These are phyloP conservation scores for Tryphoninae sp. DNA, from an alignment of 2,888 invertebrate species.

Conservation along the genomic window DNA sequence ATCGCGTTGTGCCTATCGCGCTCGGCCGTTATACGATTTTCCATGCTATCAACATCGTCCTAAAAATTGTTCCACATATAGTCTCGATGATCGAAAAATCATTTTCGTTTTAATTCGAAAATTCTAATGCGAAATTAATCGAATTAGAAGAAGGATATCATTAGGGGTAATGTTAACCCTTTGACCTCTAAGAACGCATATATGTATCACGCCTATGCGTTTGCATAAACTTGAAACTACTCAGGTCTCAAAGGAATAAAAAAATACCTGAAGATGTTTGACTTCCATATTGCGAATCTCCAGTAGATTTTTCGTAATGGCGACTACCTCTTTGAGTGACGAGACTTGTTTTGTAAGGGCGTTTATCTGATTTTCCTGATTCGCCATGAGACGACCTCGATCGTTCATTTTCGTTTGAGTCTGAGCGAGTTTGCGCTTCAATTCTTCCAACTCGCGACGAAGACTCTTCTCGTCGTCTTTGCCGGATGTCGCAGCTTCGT, in stretches of 20 bases:
- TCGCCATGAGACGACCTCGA: slow-evolving; percentile 77
- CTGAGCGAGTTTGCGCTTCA: slow-evolving; percentile 72
- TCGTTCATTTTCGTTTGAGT: slow-evolving; percentile 74
- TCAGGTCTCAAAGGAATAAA: neutral
- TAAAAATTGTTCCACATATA: slow-evolving; percentile 70
- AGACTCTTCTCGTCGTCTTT: slow-evolving; percentile 67
- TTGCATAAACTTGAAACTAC: too few relatives aligned
- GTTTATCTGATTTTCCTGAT: slow-evolving; percentile 90
- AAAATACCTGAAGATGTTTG: slow-evolving; percentile 86
- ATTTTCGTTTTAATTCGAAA: slow-evolving; percentile 16
- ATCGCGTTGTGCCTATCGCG: slow-evolving; percentile 87
- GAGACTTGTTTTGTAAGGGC: slow-evolving; percentile 88
- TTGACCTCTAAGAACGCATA: too few relatives aligned
- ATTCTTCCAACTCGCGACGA: slow-evolving; percentile 72
- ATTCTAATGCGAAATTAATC: neutral
- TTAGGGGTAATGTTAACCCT: neutral
- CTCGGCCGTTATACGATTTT: slow-evolving; percentile 87
- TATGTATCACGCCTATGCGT: too few relatives aligned
- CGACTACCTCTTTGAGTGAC: slow-evolving; percentile 91
- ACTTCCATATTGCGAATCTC: slow-evolving; percentile 91
- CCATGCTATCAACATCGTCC: slow-evolving; percentile 87
- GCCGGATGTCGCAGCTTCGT: slow-evolving; percentile 64
- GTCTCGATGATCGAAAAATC: neutral
- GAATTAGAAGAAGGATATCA: too few relatives aligned
- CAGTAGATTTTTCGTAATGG: slow-evolving; percentile 90